Evolutionary conservation across 2,113 vertebrate species (phyloP).

Genomic region (Lagopus muta): DNA sequence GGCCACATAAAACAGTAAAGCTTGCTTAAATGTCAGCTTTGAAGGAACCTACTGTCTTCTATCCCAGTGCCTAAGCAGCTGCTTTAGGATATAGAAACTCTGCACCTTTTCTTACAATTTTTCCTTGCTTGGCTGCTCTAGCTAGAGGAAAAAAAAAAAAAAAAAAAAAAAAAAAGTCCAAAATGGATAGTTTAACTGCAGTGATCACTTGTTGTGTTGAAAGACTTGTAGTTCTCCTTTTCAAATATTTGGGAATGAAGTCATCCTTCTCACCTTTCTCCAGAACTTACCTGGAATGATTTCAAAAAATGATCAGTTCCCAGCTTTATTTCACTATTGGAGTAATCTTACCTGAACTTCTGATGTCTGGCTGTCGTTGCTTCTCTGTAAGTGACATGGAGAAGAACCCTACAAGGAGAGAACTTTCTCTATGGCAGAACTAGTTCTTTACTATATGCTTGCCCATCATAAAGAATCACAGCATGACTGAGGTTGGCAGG

Average conservation of each 20-base stretch:
- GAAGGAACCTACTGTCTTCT: background rate
- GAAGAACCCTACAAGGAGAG: background rate
- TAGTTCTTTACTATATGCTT: background rate
- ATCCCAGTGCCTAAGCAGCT: background rate
- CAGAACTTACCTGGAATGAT: background rate
- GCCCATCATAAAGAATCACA: background rate
- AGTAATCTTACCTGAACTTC: background rate
- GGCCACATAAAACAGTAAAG: background rate
- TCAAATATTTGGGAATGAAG: background rate
- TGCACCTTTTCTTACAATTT: constrained; percentile 1
- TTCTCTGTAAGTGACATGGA: background rate
- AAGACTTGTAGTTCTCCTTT: background rate
- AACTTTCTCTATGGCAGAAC: background rate
- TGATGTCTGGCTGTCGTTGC: background rate
- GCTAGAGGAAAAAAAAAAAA: background rate
- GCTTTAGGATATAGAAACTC: background rate
- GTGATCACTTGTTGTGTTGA: background rate
- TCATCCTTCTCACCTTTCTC: accelerated
- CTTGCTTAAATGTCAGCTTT: constrained; percentile 15
- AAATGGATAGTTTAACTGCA: background rate
- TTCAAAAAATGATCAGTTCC: background rate
- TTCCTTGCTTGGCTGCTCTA: background rate
- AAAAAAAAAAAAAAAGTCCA: background rate
- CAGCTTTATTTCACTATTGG: background rate
- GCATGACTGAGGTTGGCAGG: background rate